Evolutionary conservation across 1,140 invertebrate species (phyloP), one percentile per base, ranked within the genome.

Genomic region (Panulirus ornatus): DNA sequence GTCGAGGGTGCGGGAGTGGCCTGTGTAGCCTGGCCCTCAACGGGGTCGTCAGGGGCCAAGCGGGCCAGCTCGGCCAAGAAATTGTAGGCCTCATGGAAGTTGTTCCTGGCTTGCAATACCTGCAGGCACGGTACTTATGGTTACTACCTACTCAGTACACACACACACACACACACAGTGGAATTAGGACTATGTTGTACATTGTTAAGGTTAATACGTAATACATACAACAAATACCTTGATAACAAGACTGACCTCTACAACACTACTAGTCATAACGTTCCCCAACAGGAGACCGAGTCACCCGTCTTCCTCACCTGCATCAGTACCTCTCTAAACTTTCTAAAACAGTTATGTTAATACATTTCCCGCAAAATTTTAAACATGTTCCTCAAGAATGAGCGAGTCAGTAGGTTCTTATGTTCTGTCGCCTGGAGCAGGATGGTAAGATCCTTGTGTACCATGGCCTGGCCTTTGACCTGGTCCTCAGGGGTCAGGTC

Each of bases 1-100:
- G 54, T n/a, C 38, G 27, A 16, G 58, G 14, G 19, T 16, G 66
- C 8, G 58, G 82, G 3, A 16, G 54, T 11, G 11, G 40, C 8
- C 8, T 36, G 8, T 11, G 22, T n/a, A 9, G 40, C 58, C 16
- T 30, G 1, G 58, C 19, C 22, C 11, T 34, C 5, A 11, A 36
- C 0, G 82, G 34, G 82, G 63, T 84, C 82, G 66, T 84, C 82
- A 9, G 82, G 82, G 8, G 82, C 82, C 22, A 84, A 19, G 63
- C 22, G n/a, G 63, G 82, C 36, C 38, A 84, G 30, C 27, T 84
- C 36, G 38, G 82, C 82, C 22, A 84, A 42, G 40, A 71, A 84
- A 63, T 84, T 84, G 63, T 84, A 84, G 44, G 82, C 82, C 6
- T 14, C n/a, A 11, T 84, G 63, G 82, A 84, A 84, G 82, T 84